Evolutionary conservation across 2,113 vertebrate species (phyloP).

Genomic region (Cyrtonyx montezumae): DNA sequence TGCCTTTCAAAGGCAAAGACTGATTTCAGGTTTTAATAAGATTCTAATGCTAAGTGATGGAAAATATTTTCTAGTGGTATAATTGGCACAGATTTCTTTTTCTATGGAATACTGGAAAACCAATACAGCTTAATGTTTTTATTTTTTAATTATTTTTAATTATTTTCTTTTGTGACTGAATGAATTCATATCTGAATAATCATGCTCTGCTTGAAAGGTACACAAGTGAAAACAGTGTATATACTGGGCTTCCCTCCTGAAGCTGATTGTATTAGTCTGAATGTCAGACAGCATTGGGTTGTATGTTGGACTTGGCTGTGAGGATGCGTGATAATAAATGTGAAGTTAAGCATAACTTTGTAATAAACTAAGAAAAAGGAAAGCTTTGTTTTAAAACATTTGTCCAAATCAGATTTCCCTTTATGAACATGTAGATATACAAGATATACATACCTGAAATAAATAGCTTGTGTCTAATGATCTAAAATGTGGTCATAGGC

Average conservation of each 20-base stretch:
- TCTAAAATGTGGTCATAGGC: not conserved
- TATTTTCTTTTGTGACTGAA: not conserved
- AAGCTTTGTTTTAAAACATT: not conserved
- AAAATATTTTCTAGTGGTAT: not conserved
- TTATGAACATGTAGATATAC: not conserved
- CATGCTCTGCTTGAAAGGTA: rapidly evolving
- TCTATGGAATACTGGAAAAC: not conserved
- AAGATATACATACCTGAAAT: not conserved
- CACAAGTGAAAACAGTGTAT: not conserved
- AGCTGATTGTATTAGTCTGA: not conserved
- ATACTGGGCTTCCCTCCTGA: not conserved
- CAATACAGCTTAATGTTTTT: not conserved
- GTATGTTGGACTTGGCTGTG: not conserved
- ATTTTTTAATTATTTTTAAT: not conserved
- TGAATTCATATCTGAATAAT: not conserved
- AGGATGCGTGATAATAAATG: not conserved
- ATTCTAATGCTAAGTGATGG: not conserved
- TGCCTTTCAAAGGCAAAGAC: not conserved
- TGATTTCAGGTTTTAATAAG: not conserved
- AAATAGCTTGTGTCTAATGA: not conserved
- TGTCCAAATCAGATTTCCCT: not conserved
- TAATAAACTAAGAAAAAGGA: not conserved
- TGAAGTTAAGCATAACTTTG: not conserved
- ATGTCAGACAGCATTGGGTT: not conserved
- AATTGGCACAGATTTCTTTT: not conserved